Percentiles rank a stretch among this genome's conserved stretches.
Evolutionary conservation across 2,888 invertebrate species (phyloP).

Genomic region (Apotomis betuletana): DNA sequence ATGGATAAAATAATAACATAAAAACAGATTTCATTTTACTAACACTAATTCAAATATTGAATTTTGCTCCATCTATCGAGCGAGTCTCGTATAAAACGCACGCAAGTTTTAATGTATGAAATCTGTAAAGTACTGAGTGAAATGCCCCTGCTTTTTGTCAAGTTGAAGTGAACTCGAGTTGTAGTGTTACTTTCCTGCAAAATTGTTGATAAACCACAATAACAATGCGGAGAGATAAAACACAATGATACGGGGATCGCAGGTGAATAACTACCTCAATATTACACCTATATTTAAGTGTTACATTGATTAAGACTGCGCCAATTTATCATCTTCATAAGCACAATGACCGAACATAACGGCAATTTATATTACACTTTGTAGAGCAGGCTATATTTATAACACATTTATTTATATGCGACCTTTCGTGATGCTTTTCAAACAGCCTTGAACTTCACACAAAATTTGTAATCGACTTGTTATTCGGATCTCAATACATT

Average conservation of each 20-base stretch:
- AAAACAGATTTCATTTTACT: too few species aligned
- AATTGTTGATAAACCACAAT: constrained; percentile 29
- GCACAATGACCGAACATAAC: constrained; percentile 42
- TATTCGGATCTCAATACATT: constrained; percentile 12
- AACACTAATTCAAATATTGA: too few species aligned
- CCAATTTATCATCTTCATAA: constrained; percentile 20
- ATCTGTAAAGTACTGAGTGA: too few species aligned
- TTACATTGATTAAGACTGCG: constrained; percentile 5
- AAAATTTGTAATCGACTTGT: not conserved
- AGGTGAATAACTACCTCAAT: constrained; percentile 11
- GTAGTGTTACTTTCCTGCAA: constrained; percentile 21
- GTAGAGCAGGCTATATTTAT: constrained; percentile 41
- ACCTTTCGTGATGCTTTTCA: constrained; percentile 39
- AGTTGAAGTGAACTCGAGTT: constrained; percentile 12
- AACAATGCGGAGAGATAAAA: constrained; percentile 29
- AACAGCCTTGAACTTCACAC: constrained; percentile 31
- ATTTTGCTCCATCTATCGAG: too few species aligned
- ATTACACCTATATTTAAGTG: not conserved
- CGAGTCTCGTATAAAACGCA: too few species aligned
- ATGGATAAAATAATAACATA: too few species aligned
- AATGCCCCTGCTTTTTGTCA: too few species aligned
- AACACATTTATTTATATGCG: constrained; percentile 42
- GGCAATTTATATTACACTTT: constrained; percentile 44
- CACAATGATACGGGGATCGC: constrained; percentile 11
- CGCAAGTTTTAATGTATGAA: too few species aligned